Percentiles rank a stretch among this genome's conserved stretches.
phyloP scores from a whole-genome alignment of 2,113 vertebrate species.

The Xyrauchen texanus region DNA sequence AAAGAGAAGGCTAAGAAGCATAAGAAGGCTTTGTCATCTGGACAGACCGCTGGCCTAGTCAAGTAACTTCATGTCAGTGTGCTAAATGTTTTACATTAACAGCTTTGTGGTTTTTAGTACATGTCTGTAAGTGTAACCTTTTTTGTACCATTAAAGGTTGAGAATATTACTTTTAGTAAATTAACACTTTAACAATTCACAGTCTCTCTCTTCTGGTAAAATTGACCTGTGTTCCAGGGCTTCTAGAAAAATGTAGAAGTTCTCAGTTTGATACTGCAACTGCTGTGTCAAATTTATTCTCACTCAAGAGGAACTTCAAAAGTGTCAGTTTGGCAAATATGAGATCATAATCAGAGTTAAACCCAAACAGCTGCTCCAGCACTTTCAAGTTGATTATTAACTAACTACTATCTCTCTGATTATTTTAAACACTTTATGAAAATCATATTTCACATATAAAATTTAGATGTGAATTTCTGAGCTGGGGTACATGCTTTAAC shows the following conservation, averaged over 20 bases:
- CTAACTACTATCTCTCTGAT: neutral
- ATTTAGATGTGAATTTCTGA: too few relatives aligned
- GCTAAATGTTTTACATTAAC: too few relatives aligned
- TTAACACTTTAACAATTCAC: too few relatives aligned
- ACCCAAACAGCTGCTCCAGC: constrained; percentile 83
- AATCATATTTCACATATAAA: too few relatives aligned
- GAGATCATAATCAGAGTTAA: constrained; percentile 87
- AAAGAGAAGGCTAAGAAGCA: constrained; percentile 87
- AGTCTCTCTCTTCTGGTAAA: too few relatives aligned
- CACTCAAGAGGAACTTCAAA: constrained; percentile 89
- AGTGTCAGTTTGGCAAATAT: constrained; percentile 81
- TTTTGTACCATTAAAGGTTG: too few relatives aligned
- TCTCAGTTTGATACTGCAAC: constrained; percentile 83
- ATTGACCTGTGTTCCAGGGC: constrained; percentile 67
- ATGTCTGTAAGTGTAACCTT: too few relatives aligned
- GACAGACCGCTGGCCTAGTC: constrained; percentile 88
- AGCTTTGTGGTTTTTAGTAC: too few relatives aligned
- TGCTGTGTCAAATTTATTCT: constrained; percentile 84
- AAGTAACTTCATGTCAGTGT: constrained; percentile 61
- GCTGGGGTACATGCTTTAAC: too few relatives aligned
- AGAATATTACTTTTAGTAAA: too few relatives aligned
- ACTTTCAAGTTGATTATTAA: constrained; percentile 73
- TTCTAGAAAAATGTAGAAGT: constrained; percentile 90
- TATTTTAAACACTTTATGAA: too few relatives aligned
- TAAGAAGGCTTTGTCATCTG: constrained; percentile 82